These are phyloP conservation scores for Euphonia xanthogaster DNA, from an alignment of 2,797 vertebrate species.

Conservation along the genomic window DNA sequence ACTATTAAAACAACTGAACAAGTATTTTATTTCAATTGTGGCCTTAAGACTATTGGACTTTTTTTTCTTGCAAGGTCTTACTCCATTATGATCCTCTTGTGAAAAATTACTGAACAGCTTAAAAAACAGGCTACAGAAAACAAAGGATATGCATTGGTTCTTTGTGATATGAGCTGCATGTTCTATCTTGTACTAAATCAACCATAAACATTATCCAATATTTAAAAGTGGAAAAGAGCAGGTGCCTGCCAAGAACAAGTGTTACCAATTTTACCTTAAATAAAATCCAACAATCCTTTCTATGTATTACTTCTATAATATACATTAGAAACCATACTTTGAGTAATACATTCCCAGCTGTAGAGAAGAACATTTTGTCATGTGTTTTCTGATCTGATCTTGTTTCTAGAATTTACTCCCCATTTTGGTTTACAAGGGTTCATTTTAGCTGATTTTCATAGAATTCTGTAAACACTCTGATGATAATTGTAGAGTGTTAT, in stretches of 20 bases:
- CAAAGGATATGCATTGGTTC: background rate
- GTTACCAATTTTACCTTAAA: background rate
- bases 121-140: background rate
- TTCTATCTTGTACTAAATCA: conserved; percentile 26
- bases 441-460: background rate
- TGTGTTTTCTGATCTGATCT: background rate
- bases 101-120: conserved; percentile 12
- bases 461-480: background rate
- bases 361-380: background rate
- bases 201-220: background rate
- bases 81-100: background rate
- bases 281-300: background rate
- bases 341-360: background rate
- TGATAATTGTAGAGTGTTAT: accelerated
- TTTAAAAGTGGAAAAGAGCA: background rate
- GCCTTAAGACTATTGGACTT: background rate
- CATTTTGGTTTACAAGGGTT: background rate
- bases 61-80: background rate
- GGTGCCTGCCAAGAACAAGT: background rate
- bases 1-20: background rate
- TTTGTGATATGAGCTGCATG: background rate
- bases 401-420: background rate
- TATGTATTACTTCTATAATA: background rate
- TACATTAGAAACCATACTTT: background rate
- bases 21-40: background rate